Percentiles rank a stretch among this genome's conserved stretches.
Conservation (phyloP, 2,113 vertebrate species). For the Motacilla alba region DNA sequence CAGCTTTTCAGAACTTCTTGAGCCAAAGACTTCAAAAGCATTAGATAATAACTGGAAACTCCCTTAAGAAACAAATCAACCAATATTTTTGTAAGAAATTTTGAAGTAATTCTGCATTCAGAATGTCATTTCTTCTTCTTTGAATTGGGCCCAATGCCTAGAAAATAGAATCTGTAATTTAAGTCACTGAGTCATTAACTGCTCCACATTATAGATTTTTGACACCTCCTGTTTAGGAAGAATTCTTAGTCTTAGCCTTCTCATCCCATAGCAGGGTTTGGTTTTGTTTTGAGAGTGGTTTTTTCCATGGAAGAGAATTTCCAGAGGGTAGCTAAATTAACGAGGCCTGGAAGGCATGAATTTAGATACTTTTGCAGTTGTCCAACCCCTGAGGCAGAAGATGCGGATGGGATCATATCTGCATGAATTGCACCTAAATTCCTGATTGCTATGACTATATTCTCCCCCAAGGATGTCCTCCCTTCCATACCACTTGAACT, state of each 20-base stretch:
- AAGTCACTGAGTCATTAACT: not conserved
- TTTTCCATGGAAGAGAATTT: not conserved
- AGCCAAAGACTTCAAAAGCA: not conserved
- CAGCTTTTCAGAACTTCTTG: not conserved
- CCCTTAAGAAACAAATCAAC: not conserved
- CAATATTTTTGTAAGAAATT: not conserved
- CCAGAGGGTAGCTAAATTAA: not conserved
- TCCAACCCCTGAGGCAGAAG: not conserved
- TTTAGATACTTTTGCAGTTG: not conserved
- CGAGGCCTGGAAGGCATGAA: not conserved
- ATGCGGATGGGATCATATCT: not conserved
- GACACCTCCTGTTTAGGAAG: not conserved
- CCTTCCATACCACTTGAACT: not conserved
- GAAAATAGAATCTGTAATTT: not conserved
- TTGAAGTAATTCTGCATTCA: not conserved
- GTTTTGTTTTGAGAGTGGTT: not conserved
- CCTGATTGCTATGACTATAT: not conserved
- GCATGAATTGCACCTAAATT: not conserved
- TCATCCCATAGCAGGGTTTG: not conserved
- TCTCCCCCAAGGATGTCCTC: not conserved
- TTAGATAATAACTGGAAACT: not conserved
- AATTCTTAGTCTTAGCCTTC: not conserved
- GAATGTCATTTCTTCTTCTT: not conserved
- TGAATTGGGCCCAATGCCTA: not conserved
- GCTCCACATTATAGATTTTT: not conserved